Evolutionary conservation across 2,888 invertebrate species (phyloP).

Genomic region (Deilephila elpenor): DNA sequence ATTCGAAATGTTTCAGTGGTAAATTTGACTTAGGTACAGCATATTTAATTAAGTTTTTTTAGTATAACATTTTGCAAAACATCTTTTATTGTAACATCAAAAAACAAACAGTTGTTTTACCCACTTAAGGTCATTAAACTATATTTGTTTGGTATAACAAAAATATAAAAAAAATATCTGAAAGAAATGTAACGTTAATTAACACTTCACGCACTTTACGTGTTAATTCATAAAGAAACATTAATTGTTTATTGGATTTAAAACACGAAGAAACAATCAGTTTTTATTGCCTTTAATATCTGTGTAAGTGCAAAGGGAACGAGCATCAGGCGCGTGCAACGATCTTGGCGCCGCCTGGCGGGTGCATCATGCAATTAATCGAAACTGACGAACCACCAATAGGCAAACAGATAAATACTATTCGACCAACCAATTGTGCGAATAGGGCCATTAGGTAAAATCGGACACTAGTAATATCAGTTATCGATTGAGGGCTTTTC

Average conservation of each 20-base stretch:
- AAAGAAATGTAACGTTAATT: background rate
- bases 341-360: slow-evolving; percentile 47
- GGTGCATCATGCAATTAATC: slow-evolving; percentile 31
- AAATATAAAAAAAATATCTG: no score
- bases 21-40: no score
- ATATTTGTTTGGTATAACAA: no score
- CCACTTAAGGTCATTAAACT: no score
- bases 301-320: slow-evolving; percentile 43
- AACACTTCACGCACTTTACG: background rate
- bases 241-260: slow-evolving; percentile 25
- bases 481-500: background rate
- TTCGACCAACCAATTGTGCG: slow-evolving; percentile 4
- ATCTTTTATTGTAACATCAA: no score
- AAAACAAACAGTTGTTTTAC: no score
- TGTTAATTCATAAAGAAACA: slow-evolving; percentile 16
- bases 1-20: no score
- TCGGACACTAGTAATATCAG: background rate
- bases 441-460: slow-evolving; percentile 20
- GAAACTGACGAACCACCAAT: slow-evolving; percentile 20
- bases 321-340: slow-evolving; percentile 44
- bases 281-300: slow-evolving; percentile 38
- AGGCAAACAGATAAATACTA: background rate
- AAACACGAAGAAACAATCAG: slow-evolving; percentile 35
- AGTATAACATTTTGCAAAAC: no score
- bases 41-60: no score